These are phyloP conservation scores for Megaceryle torquata DNA, from an alignment of 2,113 vertebrate genomes.

Conservation along the genomic window DNA sequence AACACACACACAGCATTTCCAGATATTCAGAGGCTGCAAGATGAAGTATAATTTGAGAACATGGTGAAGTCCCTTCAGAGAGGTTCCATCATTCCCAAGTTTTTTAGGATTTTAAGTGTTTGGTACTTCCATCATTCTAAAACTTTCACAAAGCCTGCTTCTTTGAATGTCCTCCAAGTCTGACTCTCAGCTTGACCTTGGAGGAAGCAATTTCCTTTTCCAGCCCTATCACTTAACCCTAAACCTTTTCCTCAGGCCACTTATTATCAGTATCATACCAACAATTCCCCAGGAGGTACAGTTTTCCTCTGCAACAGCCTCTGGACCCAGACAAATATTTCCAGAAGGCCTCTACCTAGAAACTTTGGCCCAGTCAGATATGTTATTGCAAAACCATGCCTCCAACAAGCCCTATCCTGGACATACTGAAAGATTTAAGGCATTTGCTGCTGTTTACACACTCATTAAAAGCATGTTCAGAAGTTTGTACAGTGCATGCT, in stretches of 20 bases:
- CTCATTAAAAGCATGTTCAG: background rate
- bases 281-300: background rate
- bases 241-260: background rate
- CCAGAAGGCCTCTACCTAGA: background rate
- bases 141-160: background rate
- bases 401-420: background rate
- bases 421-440: background rate
- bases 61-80: background rate
- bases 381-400: background rate
- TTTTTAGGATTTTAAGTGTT: background rate
- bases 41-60: background rate
- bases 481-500: background rate
- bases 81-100: background rate
- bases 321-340: background rate
- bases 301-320: background rate
- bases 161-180: background rate
- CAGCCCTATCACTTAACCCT: background rate
- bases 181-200: background rate
- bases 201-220: background rate
- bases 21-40: background rate
- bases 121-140: background rate
- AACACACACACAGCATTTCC: background rate
- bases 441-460: background rate
- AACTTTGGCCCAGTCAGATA: background rate
- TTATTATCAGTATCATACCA: background rate